Base-by-base conservation (phyloP, 2,113 vertebrate species). In the Hyaena hyaena region DNA sequence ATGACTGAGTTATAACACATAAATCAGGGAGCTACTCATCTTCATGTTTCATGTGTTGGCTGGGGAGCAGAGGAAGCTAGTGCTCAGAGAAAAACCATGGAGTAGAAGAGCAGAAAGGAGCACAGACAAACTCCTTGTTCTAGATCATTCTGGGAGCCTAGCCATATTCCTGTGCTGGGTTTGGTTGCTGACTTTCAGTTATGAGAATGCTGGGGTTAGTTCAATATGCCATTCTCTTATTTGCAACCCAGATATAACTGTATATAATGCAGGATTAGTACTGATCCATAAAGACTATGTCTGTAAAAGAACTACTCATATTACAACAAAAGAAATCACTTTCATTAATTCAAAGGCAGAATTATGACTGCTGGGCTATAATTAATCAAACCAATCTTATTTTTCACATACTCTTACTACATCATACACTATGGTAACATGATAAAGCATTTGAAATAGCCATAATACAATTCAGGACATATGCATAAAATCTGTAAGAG, bases 301-400 rank as follows among this genome's bases (percentile, higher is more conserved):
- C 76, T 91, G 9, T 82, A 43, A 88, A 95, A 94, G 19, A 48
- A 71, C 71, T 95, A 84, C 53, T 90, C 83, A 19, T 88, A 24
- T 90, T 95, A 86, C 33, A 93, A 91, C 3, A 68, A 91, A 96
- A 66, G 14, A 93, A 95, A 69, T 90, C 68, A 91, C 33, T 91
- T 90, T 43, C 31, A 93, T 95, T 94, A 88, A 82, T 74, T 11
- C 17, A 96, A 76, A 97, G 68, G 39, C 35, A 89, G 79, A 89
- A 89, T 93, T 77, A 92, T 74, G 84, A 93, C 35, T 35, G 71
- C 48, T 93, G 19, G 35, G 86, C 15, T 92, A 12, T 92, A 96
- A 96, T 92, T 92, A 96, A 96, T 81, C 45, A 97, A 95, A 91
- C 39, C 35, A 68, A 23, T 90, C 21, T 88, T 89, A 93, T 71